phyloP scores from a whole-genome alignment of 2,888 invertebrate genomes.

The Brenthis daphne region DNA sequence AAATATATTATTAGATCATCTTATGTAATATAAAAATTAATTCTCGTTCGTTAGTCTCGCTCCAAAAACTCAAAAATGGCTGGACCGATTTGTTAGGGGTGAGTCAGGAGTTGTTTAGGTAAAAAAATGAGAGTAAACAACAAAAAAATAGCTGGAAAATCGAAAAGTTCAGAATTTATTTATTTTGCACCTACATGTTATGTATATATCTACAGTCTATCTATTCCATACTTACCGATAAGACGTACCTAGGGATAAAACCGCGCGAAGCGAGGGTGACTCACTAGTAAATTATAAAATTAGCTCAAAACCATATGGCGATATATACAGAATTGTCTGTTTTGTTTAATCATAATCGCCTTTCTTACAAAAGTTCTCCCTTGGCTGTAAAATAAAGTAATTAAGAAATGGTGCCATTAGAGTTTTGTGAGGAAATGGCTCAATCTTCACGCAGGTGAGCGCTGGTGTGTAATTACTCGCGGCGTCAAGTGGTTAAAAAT shows the following conservation, averaged over 20 bases:
- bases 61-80: too few relatives aligned
- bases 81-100: too few relatives aligned
- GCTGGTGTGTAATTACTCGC: conserved; percentile 39
- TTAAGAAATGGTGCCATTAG: conserved; percentile 22
- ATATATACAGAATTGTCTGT: neutral
- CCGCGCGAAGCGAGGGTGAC: neutral
- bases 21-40: too few relatives aligned
- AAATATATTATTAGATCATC: too few relatives aligned
- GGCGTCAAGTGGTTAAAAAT: conserved; percentile 62
- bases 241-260: neutral
- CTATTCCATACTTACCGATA: too few relatives aligned
- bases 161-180: too few relatives aligned
- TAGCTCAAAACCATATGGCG: neutral
- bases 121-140: too few relatives aligned
- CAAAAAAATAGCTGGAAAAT: too few relatives aligned
- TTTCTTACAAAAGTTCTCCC: conserved; percentile 7
- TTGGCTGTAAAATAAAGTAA: conserved; percentile 15
- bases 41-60: too few relatives aligned
- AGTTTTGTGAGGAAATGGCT: conserved; percentile 29
- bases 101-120: too few relatives aligned
- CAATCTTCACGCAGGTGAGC: conserved; percentile 32
- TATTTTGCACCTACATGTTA: too few relatives aligned
- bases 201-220: too few relatives aligned
- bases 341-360: neutral
- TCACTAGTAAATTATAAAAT: neutral